phyloP scores from a whole-genome alignment of 1,140 invertebrate genomes.

The Drosophila arawakana region DNA sequence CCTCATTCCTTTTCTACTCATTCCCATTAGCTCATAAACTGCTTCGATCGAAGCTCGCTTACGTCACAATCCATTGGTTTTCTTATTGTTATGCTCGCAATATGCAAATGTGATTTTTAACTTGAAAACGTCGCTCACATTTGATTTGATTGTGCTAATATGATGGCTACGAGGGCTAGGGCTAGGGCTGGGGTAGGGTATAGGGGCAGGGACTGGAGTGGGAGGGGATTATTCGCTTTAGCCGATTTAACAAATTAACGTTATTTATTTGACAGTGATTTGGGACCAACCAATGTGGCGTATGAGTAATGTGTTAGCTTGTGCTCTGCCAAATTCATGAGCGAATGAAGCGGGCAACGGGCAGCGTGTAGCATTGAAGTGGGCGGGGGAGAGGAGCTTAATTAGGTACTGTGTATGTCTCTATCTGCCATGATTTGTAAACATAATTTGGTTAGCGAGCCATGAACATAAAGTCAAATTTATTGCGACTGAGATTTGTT shows the following conservation, averaged over 20 bases:
- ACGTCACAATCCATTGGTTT: constrained; percentile 73
- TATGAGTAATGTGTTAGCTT: constrained; percentile 74
- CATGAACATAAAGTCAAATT: constrained; percentile 82
- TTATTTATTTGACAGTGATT: constrained; percentile 81
- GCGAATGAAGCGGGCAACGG: not conserved
- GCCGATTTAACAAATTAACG: constrained; percentile 76
- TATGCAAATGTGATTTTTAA: constrained; percentile 83
- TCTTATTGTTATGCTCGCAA: constrained; percentile 79
- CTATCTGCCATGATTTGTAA: constrained; percentile 63
- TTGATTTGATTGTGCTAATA: constrained; percentile 41
- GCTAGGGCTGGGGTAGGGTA: not conserved
- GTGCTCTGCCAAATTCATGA: constrained; percentile 30
- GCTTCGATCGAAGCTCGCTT: constrained; percentile 32
- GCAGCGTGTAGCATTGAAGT: too few relatives aligned
- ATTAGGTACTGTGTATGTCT: constrained; percentile 54
- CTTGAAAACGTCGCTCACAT: constrained; percentile 56
- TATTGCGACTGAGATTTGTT: constrained; percentile 74
- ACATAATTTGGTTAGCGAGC: constrained; percentile 77
- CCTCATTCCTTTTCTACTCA: too few relatives aligned
- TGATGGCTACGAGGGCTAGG: not conserved
- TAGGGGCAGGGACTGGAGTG: not conserved
- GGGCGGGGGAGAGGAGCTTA: constrained; percentile 36
- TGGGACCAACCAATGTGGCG: constrained; percentile 68
- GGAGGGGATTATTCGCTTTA: constrained; percentile 14
- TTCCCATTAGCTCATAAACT: not conserved